Conservation (phyloP, 2,113 vertebrate species). For the Lophochroa leadbeateri region DNA sequence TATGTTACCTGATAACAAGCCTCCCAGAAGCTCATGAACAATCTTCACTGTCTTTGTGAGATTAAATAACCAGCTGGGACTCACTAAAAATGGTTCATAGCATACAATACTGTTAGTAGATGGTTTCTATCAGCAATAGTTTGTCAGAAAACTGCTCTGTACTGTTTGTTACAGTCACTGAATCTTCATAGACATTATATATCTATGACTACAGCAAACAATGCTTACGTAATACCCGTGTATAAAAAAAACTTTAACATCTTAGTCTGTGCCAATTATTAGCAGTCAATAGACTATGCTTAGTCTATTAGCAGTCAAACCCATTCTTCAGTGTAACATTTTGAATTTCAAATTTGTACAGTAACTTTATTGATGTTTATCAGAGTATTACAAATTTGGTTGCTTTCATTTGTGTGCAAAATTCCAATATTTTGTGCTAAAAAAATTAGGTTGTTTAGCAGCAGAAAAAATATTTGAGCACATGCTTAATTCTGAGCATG, state of each 20-base stretch:
- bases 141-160: neutral
- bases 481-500: neutral
- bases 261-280: neutral
- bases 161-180: neutral
- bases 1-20: slow-evolving; percentile 28
- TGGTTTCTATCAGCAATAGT: neutral
- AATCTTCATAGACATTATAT: neutral
- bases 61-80: slow-evolving; percentile 24
- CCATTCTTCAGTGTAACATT: neutral
- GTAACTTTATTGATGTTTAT: neutral
- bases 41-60: slow-evolving; percentile 8
- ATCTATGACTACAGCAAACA: slow-evolving; percentile 6
- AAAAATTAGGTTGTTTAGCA: neutral
- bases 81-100: neutral
- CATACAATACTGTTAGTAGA: neutral
- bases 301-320: neutral
- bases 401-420: neutral
- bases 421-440: neutral
- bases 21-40: slow-evolving; percentile 11
- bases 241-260: neutral
- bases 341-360: neutral
- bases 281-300: neutral
- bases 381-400: neutral
- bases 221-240: neutral
- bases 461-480: neutral